These are phyloP conservation scores for Saxidomus purpurata DNA, from an alignment of 1,140 invertebrate genomes.

Conservation along the genomic window DNA sequence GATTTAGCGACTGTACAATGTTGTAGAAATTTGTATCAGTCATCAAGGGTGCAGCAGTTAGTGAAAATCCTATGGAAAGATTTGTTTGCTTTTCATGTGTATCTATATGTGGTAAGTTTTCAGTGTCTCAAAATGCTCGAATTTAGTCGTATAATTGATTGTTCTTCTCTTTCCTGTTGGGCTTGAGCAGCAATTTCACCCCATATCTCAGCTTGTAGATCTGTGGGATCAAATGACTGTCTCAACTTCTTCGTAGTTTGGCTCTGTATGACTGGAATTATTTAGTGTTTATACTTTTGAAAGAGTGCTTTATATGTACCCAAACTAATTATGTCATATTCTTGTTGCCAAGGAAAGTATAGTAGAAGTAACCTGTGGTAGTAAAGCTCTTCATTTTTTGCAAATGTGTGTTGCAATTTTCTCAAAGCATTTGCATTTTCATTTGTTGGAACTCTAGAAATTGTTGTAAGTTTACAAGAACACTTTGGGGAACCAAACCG, in stretches of 20 bases:
- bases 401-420: background rate
- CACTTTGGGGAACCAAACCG: constrained; percentile 41
- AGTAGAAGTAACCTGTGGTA: constrained; percentile 43
- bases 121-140: constrained; percentile 14
- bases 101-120: constrained; percentile 8
- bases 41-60: background rate
- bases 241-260: constrained; percentile 44
- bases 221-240: constrained; percentile 45
- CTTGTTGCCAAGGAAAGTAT: constrained; percentile 24
- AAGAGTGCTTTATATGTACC: constrained; percentile 25
- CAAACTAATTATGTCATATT: background rate
- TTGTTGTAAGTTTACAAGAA: constrained; percentile 35
- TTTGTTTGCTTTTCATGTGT: background rate
- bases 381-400: constrained; percentile 38
- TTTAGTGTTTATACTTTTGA: constrained; percentile 17
- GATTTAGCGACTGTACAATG: background rate
- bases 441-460: constrained; percentile 54
- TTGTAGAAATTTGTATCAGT: background rate
- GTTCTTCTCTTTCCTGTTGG: constrained; percentile 43
- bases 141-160: background rate
- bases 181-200: constrained; percentile 44
- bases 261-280: constrained; percentile 18
- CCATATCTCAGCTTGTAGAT: constrained; percentile 24
- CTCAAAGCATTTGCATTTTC: constrained; percentile 27
- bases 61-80: background rate